Base-by-base conservation (phyloP, 1,140 invertebrate species). In the Drosophila pectinifera region DNA sequence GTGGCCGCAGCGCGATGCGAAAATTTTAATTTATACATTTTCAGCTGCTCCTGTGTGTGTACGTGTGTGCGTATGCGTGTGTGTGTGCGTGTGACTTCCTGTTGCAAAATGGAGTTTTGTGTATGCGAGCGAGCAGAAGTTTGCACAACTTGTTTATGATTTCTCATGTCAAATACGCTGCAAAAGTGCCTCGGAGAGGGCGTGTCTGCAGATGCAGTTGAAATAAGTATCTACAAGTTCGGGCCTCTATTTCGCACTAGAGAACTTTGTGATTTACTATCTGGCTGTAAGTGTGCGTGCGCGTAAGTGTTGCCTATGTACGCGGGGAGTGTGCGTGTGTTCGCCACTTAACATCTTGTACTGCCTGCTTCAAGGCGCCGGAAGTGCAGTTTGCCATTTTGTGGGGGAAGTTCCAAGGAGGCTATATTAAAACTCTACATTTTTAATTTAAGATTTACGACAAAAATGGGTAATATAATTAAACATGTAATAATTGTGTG, bases 81-180 rank as follows among this genome's bases (percentile, higher is more conserved):
- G 8, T 14, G 62, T 53, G 41, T 70, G 48, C 49, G 64, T 57
- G 42, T 55, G 78, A 88, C 83, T 88, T 85, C 83, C 83, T 78
- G 83, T 72, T 82, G 78, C 69, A 78, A 78, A 85, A 82, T 88
- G 74, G 69, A 88, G 64, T 69, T 69, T 72, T 73, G 42, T 85
- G 67, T 56, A 69, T 69, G 67, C 65, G 39, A 63, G 61, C 61
- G 61, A 67, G 61, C 63, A 72, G 78, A 78, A 73, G 80, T 84
- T 85, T 88, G 83, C 78, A 64, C 82, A 85, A 85, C 69, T 88
- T 88, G 82, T 85, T 85, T 85, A 82, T 85, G 82, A 85, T 88
- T 85, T 85, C 73, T 75, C 83, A 82, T 85, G 83, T 85, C 83
- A 88, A 85, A 78, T 85, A 82, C 83, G 83, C 73, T 85, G 65